Evolutionary conservation across 2,113 vertebrate species (phyloP).

Genomic region (Forbesichthys papilliferus): DNA sequence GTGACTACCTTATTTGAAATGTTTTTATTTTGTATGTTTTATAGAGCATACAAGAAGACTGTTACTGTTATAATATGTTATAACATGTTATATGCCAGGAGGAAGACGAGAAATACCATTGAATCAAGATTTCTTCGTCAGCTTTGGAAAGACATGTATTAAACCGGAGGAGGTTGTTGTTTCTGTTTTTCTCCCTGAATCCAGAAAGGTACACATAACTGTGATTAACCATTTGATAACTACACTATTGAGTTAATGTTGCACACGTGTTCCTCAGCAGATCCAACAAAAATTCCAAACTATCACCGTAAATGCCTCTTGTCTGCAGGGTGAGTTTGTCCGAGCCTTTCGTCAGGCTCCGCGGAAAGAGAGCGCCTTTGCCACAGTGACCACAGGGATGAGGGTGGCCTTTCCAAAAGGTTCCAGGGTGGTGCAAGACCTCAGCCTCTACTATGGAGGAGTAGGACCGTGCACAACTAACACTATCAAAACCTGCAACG

Average conservation of each 20-base stretch:
- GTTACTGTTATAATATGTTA: background rate
- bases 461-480: conserved; percentile 64
- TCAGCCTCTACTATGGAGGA: conserved; percentile 86
- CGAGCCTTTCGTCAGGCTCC: conserved; percentile 86
- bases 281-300: background rate
- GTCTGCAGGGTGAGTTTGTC: conserved; percentile 83
- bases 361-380: conserved; percentile 80
- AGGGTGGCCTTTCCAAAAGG: conserved; percentile 78
- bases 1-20: background rate
- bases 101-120: conserved; percentile 75
- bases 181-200: conserved; percentile 83
- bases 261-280: background rate
- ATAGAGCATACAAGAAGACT: too few species aligned
- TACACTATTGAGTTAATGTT: too few species aligned
- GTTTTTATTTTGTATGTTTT: background rate
- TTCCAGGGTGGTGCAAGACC: conserved; percentile 77
- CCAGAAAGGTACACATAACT: conserved; percentile 74
- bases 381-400: conserved; percentile 83
- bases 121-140: conserved; percentile 81
- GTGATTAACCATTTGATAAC: background rate
- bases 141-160: conserved; percentile 74
- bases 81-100: conserved; percentile 38
- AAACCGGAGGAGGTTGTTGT: conserved; percentile 81
- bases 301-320: background rate
- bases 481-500: conserved; percentile 70